Evolutionary conservation across 2,113 vertebrate genomes (phyloP), one percentile per base, ranked within the genome.

Genomic region (Channa argus): DNA sequence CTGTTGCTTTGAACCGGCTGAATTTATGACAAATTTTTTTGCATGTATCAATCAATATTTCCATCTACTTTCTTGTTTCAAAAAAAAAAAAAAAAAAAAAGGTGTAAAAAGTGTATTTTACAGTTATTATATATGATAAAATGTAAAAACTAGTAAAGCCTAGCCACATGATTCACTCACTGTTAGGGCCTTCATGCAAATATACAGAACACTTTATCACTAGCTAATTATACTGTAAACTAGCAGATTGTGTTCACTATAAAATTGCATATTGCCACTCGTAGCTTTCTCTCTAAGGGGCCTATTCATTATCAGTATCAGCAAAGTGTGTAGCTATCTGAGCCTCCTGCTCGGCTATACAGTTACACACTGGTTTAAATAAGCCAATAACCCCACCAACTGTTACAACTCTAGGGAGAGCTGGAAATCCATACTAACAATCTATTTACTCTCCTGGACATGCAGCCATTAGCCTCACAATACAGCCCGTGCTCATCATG

Each of bases 341-440:
- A 67, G 12, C 56, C 58, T 43, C 24, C 24, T 24, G 24, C 24
- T 24, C 33, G 47, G 54, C 53, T 75, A 69, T 84, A 74, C 24
- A 46, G 74, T 82, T 82, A 83, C 63, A 87, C 68, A 68, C 12
- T 10, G 74, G 64, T 85, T 91, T 73, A 89, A 85, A 62, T 71
- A 80, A 55, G 79, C 77, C 83, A 83, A 87, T 90, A 88, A 80
- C 74, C 82, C 72, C 79, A 73, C 71, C 67, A 56, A 86, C 71
- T 38, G 68, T 59, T 70, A 51, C 59, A 70, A 61, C 86, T 80
- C 81, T 0, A 51, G 58, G 69, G 87, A 80, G 38, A 86, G 66
- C 61, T 77, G 71, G 63, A 79, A 88, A 91, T 92, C 88, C 77
- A 91, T 89, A 86, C 79, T 75, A 88, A 90, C 88, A 87, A 91